Percentiles rank a stretch among this genome's conserved stretches.
These are phyloP conservation scores for Eriocheir sinensis DNA, from an alignment of 1,140 invertebrate genomes.

Conservation along the genomic window DNA sequence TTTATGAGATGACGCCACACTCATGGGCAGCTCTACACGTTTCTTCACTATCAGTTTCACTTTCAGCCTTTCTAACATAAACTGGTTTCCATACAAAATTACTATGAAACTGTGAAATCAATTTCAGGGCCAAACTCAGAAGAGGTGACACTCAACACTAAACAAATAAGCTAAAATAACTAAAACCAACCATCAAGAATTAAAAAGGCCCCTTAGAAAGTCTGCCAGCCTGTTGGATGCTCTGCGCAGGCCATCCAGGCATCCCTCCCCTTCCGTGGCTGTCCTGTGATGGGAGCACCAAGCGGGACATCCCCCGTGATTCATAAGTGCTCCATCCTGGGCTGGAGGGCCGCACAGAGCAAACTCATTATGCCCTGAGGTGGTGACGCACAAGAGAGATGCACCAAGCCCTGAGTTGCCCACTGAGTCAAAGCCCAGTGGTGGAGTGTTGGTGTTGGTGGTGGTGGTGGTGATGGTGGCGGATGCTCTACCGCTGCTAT, in stretches of 20 bases:
- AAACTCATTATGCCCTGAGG: slow-evolving; percentile 75
- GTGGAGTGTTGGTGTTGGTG: slow-evolving; percentile 75
- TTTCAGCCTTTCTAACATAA: slow-evolving; percentile 45
- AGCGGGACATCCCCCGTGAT: slow-evolving; percentile 70
- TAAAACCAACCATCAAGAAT: slow-evolving; percentile 77
- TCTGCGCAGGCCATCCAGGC: slow-evolving; percentile 72
- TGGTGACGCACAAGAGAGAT: slow-evolving; percentile 77
- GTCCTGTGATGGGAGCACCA: slow-evolving; percentile 70
- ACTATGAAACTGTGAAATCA: slow-evolving; percentile 62
- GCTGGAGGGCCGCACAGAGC: slow-evolving; percentile 73
- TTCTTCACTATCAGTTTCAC: slow-evolving; percentile 18
- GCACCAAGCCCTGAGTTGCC: slow-evolving; percentile 75
- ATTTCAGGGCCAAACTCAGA: slow-evolving; percentile 57
- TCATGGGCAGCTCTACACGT: slow-evolving; percentile 59
- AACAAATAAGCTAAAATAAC: slow-evolving; percentile 74
- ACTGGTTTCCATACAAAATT: slow-evolving; percentile 63
- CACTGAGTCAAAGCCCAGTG: slow-evolving; percentile 73
- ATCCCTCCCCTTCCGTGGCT: slow-evolving; percentile 65
- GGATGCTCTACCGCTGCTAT: slow-evolving; percentile 72
- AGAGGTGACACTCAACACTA: slow-evolving; percentile 71
- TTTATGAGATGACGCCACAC: slow-evolving; percentile 68
- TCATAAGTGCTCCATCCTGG: slow-evolving; percentile 67
- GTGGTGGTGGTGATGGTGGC: slow-evolving; percentile 73
- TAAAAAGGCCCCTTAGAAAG: slow-evolving; percentile 76
- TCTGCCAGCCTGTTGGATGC: slow-evolving; percentile 76